These are phyloP conservation scores for Parauchenoglanis punctatus DNA, from an alignment of 2,797 vertebrate genomes.

Conservation along the genomic window DNA sequence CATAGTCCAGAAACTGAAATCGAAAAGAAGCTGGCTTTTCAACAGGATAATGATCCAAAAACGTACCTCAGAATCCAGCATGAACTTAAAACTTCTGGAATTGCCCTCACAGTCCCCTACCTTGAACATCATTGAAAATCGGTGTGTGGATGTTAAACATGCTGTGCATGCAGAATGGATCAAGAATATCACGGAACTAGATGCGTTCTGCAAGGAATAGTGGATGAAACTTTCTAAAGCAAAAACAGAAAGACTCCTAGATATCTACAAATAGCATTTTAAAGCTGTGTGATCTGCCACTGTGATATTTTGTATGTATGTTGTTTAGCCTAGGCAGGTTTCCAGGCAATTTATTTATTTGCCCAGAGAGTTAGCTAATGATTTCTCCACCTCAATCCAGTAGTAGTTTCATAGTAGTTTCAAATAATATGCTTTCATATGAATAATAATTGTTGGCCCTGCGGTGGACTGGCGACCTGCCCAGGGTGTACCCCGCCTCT, in stretches of 20 bases:
- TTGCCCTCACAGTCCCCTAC: too few relatives aligned
- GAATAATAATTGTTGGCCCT: not conserved
- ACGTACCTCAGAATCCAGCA: not conserved
- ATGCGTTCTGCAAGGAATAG: not conserved
- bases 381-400: not conserved
- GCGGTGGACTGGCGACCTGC: too few relatives aligned
- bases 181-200: not conserved
- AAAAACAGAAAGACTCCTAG: not conserved
- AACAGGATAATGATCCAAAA: not conserved
- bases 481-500: too few relatives aligned
- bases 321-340: not conserved
- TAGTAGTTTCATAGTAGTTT: not conserved
- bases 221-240: not conserved
- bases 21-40: not conserved
- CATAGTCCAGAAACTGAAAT: not conserved
- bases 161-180: not conserved
- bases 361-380: not conserved
- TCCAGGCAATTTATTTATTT: not conserved
- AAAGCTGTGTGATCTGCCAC: not conserved
- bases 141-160: constrained; percentile 10
- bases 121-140: not conserved
- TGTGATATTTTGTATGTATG: not conserved
- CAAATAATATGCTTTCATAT: not conserved
- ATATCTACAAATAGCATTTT: not conserved
- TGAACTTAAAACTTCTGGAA: not conserved